Conservation (phyloP, 2,888 invertebrate genomes). For the Nephrotoma flavescens region DNA sequence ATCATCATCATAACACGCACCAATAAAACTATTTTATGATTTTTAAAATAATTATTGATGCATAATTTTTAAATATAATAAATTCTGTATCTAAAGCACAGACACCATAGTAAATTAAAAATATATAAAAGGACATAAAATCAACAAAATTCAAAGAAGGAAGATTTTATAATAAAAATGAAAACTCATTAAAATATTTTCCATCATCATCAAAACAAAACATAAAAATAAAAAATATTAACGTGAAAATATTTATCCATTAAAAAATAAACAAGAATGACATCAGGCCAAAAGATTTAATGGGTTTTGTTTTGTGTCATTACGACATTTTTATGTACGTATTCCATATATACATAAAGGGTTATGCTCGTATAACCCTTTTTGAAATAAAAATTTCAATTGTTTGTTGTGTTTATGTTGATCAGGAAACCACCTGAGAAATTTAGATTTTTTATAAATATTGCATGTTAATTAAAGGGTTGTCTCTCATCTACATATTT, state of each 20-base stretch:
- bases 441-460: not conserved
- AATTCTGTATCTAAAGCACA: not conserved
- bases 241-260: not conserved
- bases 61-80: not conserved
- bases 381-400: not conserved
- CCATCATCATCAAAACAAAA: not conserved
- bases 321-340: not conserved
- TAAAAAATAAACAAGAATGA: not conserved
- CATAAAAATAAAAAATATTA: not conserved
- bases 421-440: not conserved
- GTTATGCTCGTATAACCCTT: not conserved
- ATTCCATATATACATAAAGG: not conserved
- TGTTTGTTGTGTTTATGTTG: not conserved
- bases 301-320: not conserved
- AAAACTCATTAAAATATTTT: not conserved
- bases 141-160: not conserved
- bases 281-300: not conserved
- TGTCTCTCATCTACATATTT: not conserved
- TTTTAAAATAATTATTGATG: not conserved
- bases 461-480: not conserved
- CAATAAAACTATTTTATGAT: not conserved
- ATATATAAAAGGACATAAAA: not conserved
- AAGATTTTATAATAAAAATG: not conserved
- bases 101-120: not conserved
- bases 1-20: not conserved